phyloP scores from a whole-genome alignment of 2,797 vertebrate genomes.

The Chlorospingus semifuscus region DNA sequence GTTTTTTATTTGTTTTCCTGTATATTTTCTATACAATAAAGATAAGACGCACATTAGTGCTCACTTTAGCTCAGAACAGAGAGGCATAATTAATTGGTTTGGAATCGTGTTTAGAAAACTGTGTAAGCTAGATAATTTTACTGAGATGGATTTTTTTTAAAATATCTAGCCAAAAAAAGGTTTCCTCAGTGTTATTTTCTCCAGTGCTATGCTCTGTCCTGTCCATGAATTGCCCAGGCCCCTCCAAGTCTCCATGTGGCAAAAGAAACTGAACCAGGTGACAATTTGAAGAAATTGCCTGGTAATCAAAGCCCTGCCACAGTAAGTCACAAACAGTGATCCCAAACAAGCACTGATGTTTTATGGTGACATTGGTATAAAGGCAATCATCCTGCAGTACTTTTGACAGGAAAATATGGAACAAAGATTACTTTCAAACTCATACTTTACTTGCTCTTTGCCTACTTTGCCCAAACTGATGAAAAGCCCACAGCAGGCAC shows the following conservation, averaged over 20 bases:
- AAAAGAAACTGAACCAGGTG: neutral
- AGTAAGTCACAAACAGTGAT: neutral
- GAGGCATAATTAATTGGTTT: neutral
- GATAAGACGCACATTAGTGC: neutral
- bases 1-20: neutral
- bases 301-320: neutral
- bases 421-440: neutral
- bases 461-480: neutral
- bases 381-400: fast-evolving
- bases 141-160: neutral
- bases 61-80: neutral
- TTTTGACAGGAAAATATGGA: neutral
- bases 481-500: neutral
- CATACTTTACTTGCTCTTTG: neutral
- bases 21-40: neutral
- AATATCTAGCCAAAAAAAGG: neutral
- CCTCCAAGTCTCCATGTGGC: too few species aligned
- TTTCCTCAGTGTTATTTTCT: neutral
- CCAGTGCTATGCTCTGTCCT: neutral
- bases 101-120: neutral
- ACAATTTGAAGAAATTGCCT: neutral
- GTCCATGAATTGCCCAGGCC: neutral
- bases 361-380: neutral
- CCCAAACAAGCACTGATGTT: neutral
- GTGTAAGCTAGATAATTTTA: neutral